These are phyloP conservation scores for Allygus modestus DNA, from an alignment of 2,888 invertebrate species.

Conservation along the genomic window DNA sequence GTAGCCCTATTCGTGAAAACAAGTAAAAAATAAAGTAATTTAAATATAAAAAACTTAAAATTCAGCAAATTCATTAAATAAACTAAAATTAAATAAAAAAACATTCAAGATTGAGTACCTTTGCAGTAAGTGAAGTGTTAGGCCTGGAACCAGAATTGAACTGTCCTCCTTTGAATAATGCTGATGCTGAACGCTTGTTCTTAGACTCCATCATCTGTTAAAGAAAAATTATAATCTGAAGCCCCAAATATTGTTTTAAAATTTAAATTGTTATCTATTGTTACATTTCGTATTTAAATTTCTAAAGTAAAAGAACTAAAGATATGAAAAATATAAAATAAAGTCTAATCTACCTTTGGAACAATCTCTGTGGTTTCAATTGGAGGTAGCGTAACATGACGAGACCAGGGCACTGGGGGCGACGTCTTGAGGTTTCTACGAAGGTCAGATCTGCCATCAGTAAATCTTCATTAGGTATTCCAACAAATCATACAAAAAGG, in stretches of 20 bases:
- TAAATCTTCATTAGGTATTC: background rate
- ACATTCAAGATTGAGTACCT: too few species aligned
- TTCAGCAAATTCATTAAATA: too few species aligned
- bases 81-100: too few species aligned
- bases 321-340: too few species aligned
- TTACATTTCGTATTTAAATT: too few species aligned
- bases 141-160: slow-evolving; percentile 39
- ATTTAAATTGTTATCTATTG: too few species aligned
- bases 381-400: slow-evolving; percentile 66
- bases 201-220: slow-evolving; percentile 25
- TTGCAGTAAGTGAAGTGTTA: slow-evolving; percentile 44
- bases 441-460: background rate
- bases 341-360: slow-evolving; percentile 63
- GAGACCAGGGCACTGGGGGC: slow-evolving; percentile 52
- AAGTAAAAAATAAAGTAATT: too few species aligned
- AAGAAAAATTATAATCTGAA: background rate
- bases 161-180: slow-evolving; percentile 46
- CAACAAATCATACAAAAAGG: too few species aligned
- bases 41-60: too few species aligned
- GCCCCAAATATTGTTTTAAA: too few species aligned
- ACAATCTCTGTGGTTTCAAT: slow-evolving; percentile 66
- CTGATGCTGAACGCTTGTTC: slow-evolving; percentile 49
- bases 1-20: too few species aligned
- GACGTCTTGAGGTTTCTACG: slow-evolving; percentile 58
- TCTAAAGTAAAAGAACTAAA: too few species aligned